phyloP scores from a whole-genome alignment of 2,797 vertebrate species.

The Gorsachius magnificus region DNA sequence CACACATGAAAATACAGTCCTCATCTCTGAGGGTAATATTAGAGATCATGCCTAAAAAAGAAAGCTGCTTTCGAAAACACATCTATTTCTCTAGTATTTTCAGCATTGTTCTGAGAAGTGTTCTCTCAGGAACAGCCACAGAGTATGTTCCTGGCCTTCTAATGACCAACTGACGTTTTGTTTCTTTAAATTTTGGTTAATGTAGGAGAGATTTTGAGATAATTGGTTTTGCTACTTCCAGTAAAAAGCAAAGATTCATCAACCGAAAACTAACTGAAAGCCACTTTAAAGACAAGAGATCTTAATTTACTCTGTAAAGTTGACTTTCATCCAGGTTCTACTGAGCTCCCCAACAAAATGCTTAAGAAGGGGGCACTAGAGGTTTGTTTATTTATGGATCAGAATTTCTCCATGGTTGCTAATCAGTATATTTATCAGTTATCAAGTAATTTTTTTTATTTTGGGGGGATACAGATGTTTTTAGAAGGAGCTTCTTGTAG shows the following conservation, averaged over 20 bases:
- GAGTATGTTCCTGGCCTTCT: background rate
- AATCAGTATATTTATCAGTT: background rate
- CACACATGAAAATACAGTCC: slow-evolving; percentile 16
- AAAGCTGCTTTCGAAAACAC: background rate
- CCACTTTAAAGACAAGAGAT: background rate
- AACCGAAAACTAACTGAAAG: background rate
- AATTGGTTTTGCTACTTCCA: background rate
- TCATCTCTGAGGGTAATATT: background rate
- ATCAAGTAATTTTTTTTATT: background rate
- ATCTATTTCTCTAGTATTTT: background rate
- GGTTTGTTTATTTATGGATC: background rate
- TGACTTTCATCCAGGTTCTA: background rate
- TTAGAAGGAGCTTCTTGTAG: background rate
- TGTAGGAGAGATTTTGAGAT: background rate
- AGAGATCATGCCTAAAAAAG: background rate
- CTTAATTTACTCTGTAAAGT: background rate
- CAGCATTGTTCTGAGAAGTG: background rate
- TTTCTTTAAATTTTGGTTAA: background rate
- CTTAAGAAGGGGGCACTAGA: background rate
- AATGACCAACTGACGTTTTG: slow-evolving; percentile 16
- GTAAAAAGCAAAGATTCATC: background rate
- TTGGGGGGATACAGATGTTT: background rate
- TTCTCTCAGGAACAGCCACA: background rate
- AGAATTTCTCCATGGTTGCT: background rate
- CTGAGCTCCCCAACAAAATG: background rate